Evolutionary conservation across 2,888 invertebrate genomes (phyloP).

Genomic region (Campoplex nolae): DNA sequence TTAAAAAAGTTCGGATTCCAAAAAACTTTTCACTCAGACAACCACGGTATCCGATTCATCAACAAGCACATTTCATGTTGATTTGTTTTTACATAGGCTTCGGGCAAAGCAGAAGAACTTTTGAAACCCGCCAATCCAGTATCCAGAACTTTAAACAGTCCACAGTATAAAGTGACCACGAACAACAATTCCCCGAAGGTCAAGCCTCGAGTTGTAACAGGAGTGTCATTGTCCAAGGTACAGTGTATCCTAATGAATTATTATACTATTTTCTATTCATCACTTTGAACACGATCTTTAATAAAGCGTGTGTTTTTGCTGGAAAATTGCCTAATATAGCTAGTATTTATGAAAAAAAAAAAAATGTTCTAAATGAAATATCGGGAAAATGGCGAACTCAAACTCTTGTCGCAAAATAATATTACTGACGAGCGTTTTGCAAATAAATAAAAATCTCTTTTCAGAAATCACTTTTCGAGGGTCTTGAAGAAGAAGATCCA

Average conservation of each 20-base stretch:
- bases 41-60: neutral
- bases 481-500: slow-evolving; percentile 92
- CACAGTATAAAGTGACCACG: slow-evolving; percentile 87
- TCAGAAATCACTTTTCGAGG: slow-evolving; percentile 93
- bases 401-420: neutral
- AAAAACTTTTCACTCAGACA: slow-evolving; percentile 13
- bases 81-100: slow-evolving; percentile 81
- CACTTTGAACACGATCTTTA: neutral
- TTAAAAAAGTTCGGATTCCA: slow-evolving; percentile 17
- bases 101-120: slow-evolving; percentile 88
- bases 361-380: too few species aligned
- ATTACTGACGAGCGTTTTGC: neutral
- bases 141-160: slow-evolving; percentile 88
- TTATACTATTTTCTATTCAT: neutral
- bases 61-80: neutral
- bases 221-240: slow-evolving; percentile 83
- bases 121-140: slow-evolving; percentile 90
- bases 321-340: too few species aligned
- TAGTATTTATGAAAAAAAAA: too few species aligned
- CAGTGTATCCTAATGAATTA: slow-evolving; percentile 9
- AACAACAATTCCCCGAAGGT: slow-evolving; percentile 87
- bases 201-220: slow-evolving; percentile 85
- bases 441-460: slow-evolving; percentile 36
- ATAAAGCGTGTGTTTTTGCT: neutral
- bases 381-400: too few species aligned